Base-by-base conservation (phyloP, 2,888 invertebrate species). In the Seira musarum region DNA sequence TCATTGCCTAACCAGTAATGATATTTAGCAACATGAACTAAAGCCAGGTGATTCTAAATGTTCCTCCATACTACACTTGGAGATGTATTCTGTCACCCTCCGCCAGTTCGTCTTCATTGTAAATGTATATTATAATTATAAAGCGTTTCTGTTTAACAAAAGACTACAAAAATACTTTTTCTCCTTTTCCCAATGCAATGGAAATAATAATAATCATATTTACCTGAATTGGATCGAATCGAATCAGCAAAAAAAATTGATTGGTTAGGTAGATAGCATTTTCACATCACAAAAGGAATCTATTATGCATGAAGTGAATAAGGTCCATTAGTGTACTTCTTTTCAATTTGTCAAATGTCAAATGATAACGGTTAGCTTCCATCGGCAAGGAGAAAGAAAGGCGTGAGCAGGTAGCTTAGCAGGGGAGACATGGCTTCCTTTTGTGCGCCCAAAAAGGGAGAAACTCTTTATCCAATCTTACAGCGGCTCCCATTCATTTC, bases 311-410 rank as follows among this genome's bases (percentile, higher is more conserved):
- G 49, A 49, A 61, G 61, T 17, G 22, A 22, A 19, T 6, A 49
- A 49, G 15, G 49, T 49, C 30, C 8, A 30, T 30, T 30, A 30
- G 15, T 49, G 49, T 49, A 49, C 49, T 49, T 49, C 65, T 80
- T 74, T 80, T 80, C 80, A 73, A 80, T 80, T 80, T 80, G 80
- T 80, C 80, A 80, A 80, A 80, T 80, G 80, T 80, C 80, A 80
- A 74, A 80, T 73, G 30, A 30, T 8, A 30, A 30, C 17, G 49
- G 6, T 49, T 49, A 49, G 30, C 30, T 30, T 30, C 30, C 30
- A 30, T 30, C 30, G 30, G 8, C 17, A 2, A 8, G 6, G 49
- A 49, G 15, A 49, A 49, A 49, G 49, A 49, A 15, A 49, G 49
- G 17, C 3, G 15, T n/a, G 49, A n/a, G n/a, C n/a, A 49, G 49